A percentile compares a stretch with the other conserved stretches of the same genome.
Conservation (phyloP, 92 coral and sea anemone genomes). For the Blastomussa wellsi region DNA sequence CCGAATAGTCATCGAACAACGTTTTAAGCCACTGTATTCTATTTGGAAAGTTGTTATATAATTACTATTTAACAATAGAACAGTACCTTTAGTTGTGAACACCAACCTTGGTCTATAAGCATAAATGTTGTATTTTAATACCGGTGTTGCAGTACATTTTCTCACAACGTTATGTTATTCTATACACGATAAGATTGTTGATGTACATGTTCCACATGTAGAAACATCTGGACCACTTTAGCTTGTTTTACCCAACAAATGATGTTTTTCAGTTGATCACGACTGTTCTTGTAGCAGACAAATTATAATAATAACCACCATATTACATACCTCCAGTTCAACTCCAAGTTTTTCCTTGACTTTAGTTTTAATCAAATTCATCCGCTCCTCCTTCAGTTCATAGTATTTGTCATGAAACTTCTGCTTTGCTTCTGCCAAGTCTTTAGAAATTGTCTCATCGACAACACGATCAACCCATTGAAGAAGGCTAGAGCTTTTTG, state of each 20-base stretch:
- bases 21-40: too few relatives aligned
- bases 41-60: too few relatives aligned
- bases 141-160: too few relatives aligned
- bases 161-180: too few relatives aligned
- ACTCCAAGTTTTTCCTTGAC: slow-evolving; percentile 80
- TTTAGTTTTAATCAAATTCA: slow-evolving; percentile 70
- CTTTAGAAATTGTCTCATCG: slow-evolving; percentile 73
- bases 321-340: slow-evolving; percentile 30
- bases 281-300: too few relatives aligned
- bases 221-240: not conserved
- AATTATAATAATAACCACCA: not conserved
- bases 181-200: too few relatives aligned
- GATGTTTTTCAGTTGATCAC: not conserved
- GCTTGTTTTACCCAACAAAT: not conserved
- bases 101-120: too few relatives aligned
- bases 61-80: too few relatives aligned
- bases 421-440: slow-evolving; percentile 59
- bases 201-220: too few relatives aligned
- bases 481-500: slow-evolving; percentile 65
- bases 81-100: too few relatives aligned
- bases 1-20: too few relatives aligned
- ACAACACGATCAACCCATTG: slow-evolving; percentile 88
- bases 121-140: too few relatives aligned
- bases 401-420: slow-evolving; percentile 70
- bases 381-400: slow-evolving; percentile 84